Evolutionary conservation across 2,888 invertebrate species (phyloP).

Genomic region (Spialia ferax): DNA sequence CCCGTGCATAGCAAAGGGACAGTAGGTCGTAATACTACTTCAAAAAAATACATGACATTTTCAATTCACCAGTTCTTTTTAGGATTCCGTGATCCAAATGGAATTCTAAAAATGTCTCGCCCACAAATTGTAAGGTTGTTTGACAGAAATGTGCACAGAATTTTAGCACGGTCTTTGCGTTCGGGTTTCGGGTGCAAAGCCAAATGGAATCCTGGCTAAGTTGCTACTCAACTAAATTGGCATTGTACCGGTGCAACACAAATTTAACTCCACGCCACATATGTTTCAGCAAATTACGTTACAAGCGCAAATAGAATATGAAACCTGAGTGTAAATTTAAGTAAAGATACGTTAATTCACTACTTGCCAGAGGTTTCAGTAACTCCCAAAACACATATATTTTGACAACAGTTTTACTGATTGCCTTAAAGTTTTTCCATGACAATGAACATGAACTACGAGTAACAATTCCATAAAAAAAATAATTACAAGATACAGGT

Average conservation of each 20-base stretch:
- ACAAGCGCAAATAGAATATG: slow-evolving; percentile 4
- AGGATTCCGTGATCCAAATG: no score
- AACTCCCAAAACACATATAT: no score
- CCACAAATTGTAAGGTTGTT: not conserved
- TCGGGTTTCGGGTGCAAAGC: slow-evolving; percentile 5
- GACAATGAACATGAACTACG: no score
- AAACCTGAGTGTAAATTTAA: not conserved
- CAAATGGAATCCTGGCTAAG: slow-evolving; percentile 12
- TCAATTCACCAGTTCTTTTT: no score
- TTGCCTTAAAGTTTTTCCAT: no score
- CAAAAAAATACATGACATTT: no score
- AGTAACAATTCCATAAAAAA: no score
- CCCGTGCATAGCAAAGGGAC: no score
- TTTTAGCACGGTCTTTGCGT: slow-evolving; percentile 1
- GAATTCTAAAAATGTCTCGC: not conserved
- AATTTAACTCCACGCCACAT: slow-evolving; percentile 3
- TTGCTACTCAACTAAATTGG: slow-evolving; percentile 22
- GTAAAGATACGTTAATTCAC: not conserved
- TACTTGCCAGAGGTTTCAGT: no score
- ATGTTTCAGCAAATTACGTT: slow-evolving; percentile 8
- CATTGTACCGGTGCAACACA: slow-evolving; percentile 11
- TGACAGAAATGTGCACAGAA: slow-evolving; percentile 6
- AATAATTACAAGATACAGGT: no score
- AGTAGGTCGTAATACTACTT: no score
- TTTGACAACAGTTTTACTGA: no score